Evolutionary conservation across 2,797 vertebrate species (phyloP), one percentile per base, ranked within the genome.

Genomic region (Trachops cirrhosus): DNA sequence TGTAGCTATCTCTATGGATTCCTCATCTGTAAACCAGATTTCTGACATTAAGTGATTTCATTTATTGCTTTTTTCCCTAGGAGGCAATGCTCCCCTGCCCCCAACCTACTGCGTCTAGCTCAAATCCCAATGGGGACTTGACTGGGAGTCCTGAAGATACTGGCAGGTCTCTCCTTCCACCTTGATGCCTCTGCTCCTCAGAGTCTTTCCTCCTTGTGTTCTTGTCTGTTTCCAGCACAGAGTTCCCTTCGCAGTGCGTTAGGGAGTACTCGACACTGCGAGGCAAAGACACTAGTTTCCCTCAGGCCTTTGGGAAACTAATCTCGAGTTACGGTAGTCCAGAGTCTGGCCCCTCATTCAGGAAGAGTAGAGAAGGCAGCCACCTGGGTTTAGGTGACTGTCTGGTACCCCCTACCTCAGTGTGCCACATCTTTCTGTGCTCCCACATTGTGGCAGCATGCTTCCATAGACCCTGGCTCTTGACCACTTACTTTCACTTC

Each of bases 401-500:
- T 94, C 88, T 16, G 24, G 39, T 11, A 5, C 22, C 48, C 22
- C 44, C 64, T 26, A 22, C 21, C 41, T 41, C 22, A 41, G n/a
- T 52, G 22, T 9, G 12, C 32, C 2, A 1, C 9, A 48, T 22
- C 41, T 21, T 67, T 44, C 85, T 34, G 2, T 34, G 57, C 24
- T 12, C 50, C 68, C 41, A 34, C 26, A 48, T 73, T 32, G 91
- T 21, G 64, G 59, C 41, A 92, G 74, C 89, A 64, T 37, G 70
- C 75, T 80, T 44, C 64, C 54, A 84, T 8, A 24, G 85, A 34
- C 18, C 64, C 77, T 91, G 57, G 46, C 70, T 92, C 59, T 94
- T 82, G 39, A 73, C 80, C 74, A 86, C 54, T 93, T 78, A 86
- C 52, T 90, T 97, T 89, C n/a, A 95, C 70, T 92, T 96, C 86